Percentiles rank a stretch among this genome's conserved stretches.
Evolutionary conservation across 1,140 invertebrate genomes (phyloP).

Genomic region (Ostrea denselamellosa): DNA sequence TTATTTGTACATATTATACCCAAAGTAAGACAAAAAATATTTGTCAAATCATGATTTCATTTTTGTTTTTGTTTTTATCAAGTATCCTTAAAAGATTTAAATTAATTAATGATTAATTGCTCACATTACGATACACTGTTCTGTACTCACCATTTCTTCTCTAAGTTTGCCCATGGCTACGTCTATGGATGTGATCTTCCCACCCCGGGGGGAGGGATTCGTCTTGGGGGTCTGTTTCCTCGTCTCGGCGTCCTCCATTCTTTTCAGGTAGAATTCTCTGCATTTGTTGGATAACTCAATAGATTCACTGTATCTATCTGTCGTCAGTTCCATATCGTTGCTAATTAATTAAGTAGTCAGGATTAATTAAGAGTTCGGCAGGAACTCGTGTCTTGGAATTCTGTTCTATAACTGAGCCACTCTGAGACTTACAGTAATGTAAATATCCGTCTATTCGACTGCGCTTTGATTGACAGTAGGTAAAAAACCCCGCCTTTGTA

Average conservation of each 20-base stretch:
- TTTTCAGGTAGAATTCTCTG: slow-evolving; percentile 51
- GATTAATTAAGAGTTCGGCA: slow-evolving; percentile 31
- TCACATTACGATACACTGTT: too few species aligned
- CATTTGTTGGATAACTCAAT: slow-evolving; percentile 58
- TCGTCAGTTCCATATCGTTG: not conserved
- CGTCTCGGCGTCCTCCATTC: slow-evolving; percentile 48
- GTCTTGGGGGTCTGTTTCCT: slow-evolving; percentile 54
- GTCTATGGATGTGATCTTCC: slow-evolving; percentile 65
- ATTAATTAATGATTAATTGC: too few species aligned
- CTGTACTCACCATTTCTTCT: slow-evolving; percentile 67
- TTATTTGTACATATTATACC: too few species aligned
- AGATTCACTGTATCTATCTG: slow-evolving; percentile 51
- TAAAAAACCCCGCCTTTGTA: slow-evolving; percentile 1
- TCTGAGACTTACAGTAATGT: not conserved
- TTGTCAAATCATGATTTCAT: too few species aligned
- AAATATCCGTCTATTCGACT: not conserved
- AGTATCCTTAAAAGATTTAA: too few species aligned
- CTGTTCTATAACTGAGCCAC: not conserved
- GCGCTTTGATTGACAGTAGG: not conserved
- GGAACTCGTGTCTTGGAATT: slow-evolving; percentile 30
- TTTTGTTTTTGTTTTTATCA: too few species aligned
- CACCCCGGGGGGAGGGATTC: not conserved
- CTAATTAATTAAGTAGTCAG: not conserved
- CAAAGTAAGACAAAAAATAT: too few species aligned
- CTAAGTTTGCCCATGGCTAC: slow-evolving; percentile 65